Percentiles rank a stretch among this genome's conserved stretches.
phyloP scores from a whole-genome alignment of 2,113 vertebrate species.

The Polyodon spathula region DNA sequence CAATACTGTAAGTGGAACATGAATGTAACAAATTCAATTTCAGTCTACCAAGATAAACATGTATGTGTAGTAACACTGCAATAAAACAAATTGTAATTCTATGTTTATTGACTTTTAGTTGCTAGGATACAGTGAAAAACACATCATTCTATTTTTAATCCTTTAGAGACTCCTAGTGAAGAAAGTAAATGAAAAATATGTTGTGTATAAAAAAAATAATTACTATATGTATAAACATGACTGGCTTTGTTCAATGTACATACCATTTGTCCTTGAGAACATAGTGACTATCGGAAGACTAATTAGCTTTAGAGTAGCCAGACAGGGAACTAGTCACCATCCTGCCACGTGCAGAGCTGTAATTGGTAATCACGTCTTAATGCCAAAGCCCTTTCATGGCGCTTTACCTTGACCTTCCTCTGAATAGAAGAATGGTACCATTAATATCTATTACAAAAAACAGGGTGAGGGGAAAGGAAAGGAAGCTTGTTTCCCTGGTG shows the following conservation, averaged over 20 bases:
- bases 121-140: too few relatives aligned
- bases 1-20: too few relatives aligned
- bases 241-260: neutral
- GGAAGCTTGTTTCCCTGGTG: neutral
- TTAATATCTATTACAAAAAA: conserved; percentile 2
- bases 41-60: too few relatives aligned
- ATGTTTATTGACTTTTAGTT: too few relatives aligned
- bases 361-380: conserved; percentile 17
- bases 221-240: neutral
- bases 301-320: neutral
- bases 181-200: neutral
- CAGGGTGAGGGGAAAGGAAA: neutral
- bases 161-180: neutral
- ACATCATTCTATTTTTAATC: too few relatives aligned
- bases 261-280: neutral
- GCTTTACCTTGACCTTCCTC: neutral
- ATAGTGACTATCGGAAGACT: neutral
- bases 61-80: too few relatives aligned
- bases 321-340: neutral
- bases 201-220: neutral
- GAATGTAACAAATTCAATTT: too few relatives aligned
- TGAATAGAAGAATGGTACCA: conserved; percentile 8
- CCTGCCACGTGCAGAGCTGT: conserved; percentile 8
- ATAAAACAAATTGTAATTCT: too few relatives aligned
- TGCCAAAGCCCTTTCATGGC: conserved; percentile 12